Conservation (phyloP, 1,140 invertebrate species). For the Drosophila bipectinata region DNA sequence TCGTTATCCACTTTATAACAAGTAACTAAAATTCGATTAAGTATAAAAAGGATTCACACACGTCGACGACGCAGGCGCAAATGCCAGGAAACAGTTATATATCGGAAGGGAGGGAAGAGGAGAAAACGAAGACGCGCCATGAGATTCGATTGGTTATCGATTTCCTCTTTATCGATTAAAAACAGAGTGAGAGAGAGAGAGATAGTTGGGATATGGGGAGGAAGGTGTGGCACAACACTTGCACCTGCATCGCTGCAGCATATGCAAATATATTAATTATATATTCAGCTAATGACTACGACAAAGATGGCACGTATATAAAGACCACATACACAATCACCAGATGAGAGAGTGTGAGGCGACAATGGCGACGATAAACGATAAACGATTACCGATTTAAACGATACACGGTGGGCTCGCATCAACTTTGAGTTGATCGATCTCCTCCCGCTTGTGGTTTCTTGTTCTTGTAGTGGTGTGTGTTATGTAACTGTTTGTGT, state of each 20-base stretch:
- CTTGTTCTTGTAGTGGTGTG: constrained; percentile 2
- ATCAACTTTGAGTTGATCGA: constrained; percentile 66
- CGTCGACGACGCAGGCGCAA: constrained; percentile 52
- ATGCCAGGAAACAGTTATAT: constrained; percentile 14
- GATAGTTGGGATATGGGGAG: background rate
- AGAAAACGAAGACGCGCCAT: constrained; percentile 8
- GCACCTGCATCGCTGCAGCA: constrained; percentile 52
- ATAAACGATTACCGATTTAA: constrained; percentile 47
- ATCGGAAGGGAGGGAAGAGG: no score
- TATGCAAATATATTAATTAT: constrained; percentile 37
- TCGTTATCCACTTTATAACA: constrained; percentile 32
- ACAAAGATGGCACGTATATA: constrained; percentile 83
- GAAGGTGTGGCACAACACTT: constrained; percentile 13
- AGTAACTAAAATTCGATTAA: constrained; percentile 70
- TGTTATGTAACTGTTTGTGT: constrained; percentile 18
- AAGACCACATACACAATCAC: constrained; percentile 83
- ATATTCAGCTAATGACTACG: constrained; percentile 80
- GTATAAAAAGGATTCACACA: constrained; percentile 61
- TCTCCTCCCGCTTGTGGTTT: constrained; percentile 11
- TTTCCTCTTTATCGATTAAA: constrained; percentile 1
- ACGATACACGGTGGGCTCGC: constrained; percentile 32
- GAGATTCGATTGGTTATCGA: constrained; percentile 40
- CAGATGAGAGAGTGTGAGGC: constrained; percentile 80
- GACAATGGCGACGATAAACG: constrained; percentile 72
- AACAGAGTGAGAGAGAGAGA: background rate